phyloP scores from a whole-genome alignment of 2,797 vertebrate species.

The Labroides dimidiatus region DNA sequence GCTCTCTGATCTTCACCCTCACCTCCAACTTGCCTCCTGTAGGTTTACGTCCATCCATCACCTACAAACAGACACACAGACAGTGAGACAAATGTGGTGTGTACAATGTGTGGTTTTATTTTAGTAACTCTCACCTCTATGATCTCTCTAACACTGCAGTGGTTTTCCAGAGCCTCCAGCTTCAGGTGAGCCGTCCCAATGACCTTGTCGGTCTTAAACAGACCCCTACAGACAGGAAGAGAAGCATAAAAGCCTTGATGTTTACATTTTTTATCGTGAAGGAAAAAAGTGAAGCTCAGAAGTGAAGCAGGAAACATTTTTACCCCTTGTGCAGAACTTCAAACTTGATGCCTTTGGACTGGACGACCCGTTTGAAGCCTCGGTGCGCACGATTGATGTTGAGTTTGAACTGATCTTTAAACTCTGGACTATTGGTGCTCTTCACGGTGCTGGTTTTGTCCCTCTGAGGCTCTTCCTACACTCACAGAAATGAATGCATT shows the following conservation, averaged over 20 bases:
- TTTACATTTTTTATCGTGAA: neutral
- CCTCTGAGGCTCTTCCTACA: constrained; percentile 91
- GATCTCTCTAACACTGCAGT: constrained; percentile 89
- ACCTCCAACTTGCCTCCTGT: constrained; percentile 92
- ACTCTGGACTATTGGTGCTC: constrained; percentile 88
- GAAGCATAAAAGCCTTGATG: neutral
- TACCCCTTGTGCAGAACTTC: constrained; percentile 94
- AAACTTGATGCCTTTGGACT: constrained; percentile 92
- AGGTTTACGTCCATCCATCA: constrained; percentile 91
- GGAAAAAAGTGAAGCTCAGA: neutral
- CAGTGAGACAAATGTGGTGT: neutral
- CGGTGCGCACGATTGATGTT: constrained; percentile 87
- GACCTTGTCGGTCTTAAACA: constrained; percentile 90
- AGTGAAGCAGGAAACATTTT: constrained; percentile 9
- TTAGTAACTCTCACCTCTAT: constrained; percentile 82
- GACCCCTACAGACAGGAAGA: constrained; percentile 76
- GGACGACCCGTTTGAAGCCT: constrained; percentile 89
- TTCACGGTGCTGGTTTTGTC: constrained; percentile 90
- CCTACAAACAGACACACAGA: constrained; percentile 66
- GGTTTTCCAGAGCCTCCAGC: constrained; percentile 87
- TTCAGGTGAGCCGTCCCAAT: constrained; percentile 91
- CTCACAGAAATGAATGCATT: constrained; percentile 12
- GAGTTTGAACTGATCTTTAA: constrained; percentile 91
- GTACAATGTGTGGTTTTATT: neutral
- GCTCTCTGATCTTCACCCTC: constrained; percentile 89